These are phyloP conservation scores for Hyaena hyaena DNA, from an alignment of 2,113 vertebrate species.

Conservation along the genomic window DNA sequence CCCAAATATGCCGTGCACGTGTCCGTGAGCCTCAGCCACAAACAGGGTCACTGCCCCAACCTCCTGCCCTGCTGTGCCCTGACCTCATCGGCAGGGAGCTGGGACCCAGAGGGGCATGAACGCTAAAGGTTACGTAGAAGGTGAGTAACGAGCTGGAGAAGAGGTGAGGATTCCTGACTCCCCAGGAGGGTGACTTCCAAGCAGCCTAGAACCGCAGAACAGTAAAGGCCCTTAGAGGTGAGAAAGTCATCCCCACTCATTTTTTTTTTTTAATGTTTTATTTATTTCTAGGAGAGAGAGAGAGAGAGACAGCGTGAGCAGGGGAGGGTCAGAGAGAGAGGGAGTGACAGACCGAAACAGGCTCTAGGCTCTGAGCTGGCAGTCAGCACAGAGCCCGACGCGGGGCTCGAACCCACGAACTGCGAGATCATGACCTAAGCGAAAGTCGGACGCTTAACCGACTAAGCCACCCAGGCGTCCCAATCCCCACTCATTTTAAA, in stretches of 20 bases:
- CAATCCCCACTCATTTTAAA: neutral
- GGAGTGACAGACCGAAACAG: too few species aligned
- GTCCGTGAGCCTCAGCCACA: neutral
- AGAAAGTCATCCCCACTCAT: neutral
- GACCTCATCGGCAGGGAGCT: neutral
- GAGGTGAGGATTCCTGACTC: neutral
- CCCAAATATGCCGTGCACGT: neutral
- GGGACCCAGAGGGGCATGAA: neutral
- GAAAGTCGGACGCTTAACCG: too few species aligned
- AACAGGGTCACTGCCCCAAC: too few species aligned
- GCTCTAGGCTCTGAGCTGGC: too few species aligned
- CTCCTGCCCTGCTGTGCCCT: neutral
- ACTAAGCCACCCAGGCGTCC: too few species aligned
- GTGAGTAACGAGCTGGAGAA: neutral
- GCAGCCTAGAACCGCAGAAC: neutral
- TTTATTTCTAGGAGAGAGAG: too few species aligned
- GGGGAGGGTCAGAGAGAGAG: too few species aligned
- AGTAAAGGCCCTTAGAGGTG: neutral
- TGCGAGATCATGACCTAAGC: too few species aligned
- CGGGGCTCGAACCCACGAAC: too few species aligned
- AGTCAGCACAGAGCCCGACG: too few species aligned
- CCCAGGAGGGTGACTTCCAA: neutral
- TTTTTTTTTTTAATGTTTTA: too few species aligned
- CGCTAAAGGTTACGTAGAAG: neutral
- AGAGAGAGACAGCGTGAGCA: too few species aligned